Conservation (phyloP, 2,797 vertebrate species). For the Amphiprion clarkii region DNA sequence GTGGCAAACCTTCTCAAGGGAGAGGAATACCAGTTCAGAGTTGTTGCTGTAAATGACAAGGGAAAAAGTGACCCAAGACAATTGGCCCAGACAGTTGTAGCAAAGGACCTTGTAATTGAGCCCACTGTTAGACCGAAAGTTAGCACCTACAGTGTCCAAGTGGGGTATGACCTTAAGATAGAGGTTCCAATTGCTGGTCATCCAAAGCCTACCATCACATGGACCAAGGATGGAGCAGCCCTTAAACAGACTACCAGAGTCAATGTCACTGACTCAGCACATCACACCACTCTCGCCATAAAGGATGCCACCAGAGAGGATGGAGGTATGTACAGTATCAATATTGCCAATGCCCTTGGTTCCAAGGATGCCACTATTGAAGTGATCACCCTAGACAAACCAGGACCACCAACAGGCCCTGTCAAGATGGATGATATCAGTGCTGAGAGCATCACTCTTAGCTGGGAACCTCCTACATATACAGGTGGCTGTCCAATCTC, state of each 20-base stretch:
- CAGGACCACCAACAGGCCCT: conserved; percentile 95
- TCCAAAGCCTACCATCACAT: conserved; percentile 94
- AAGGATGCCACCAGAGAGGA: conserved; percentile 95
- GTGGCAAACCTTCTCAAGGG: conserved; percentile 93
- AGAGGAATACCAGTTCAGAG: conserved; percentile 96
- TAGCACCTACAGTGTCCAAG: conserved; percentile 93
- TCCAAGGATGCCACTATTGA: conserved; percentile 94
- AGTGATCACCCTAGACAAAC: conserved; percentile 96
- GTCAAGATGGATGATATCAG: conserved; percentile 95
- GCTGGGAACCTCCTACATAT: conserved; percentile 94
- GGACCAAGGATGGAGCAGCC: conserved; percentile 93
- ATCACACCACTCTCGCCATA: conserved; percentile 89
- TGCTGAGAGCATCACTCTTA: conserved; percentile 95
- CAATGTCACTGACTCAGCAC: conserved; percentile 89
- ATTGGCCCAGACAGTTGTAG: conserved; percentile 91
- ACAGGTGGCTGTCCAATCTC: conserved; percentile 97
- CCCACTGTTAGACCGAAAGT: conserved; percentile 92
- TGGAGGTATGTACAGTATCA: conserved; percentile 92
- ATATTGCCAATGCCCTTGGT: conserved; percentile 89
- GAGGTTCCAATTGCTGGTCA: conserved; percentile 95
- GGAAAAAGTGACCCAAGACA: conserved; percentile 96
- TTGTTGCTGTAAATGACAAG: conserved; percentile 96
- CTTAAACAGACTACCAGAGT: conserved; percentile 98
- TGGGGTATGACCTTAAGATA: conserved; percentile 96
- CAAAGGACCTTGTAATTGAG: conserved; percentile 95